Evolutionary conservation across 2,113 vertebrate species (phyloP), one percentile per base, ranked within the genome.

Genomic region (Boleophthalmus pectinirostris): DNA sequence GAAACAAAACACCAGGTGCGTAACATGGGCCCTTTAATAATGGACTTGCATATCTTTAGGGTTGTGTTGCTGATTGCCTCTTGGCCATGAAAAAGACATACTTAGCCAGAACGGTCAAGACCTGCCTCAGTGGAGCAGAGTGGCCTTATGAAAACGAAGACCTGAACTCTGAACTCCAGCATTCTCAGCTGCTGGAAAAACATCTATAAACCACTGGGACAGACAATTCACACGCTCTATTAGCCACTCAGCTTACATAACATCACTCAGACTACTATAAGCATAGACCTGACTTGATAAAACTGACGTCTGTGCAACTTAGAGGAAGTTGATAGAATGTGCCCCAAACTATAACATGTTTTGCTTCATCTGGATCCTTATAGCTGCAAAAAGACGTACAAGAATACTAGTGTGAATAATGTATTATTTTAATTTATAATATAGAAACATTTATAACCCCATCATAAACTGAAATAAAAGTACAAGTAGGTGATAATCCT

Each of bases 111-210:
- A 29, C 29, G 29, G 29, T 29, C 29, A 29, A 4, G 7, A 1
- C 18, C 18, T 53, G 49, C 16, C 18, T 53, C 49, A 53, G 23
- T 24, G 49, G 18, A 51, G 49, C 49, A n/a, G 1, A 61, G 65
- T 29, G 29, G 85, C 66, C 72, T 72, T 29, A 8, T 33, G 70
- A 68, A 53, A 21, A 23, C 54, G 20, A 24, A 33, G 74, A 43
- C 54, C 53, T 81, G 43, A 78, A 73, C 63, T 18, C 63, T 38
- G 58, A 77, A 78, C 47, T 72, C 79, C 66, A 47, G 64, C 74
- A 72, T 89, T 90, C 83, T 88, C 88, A 88, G 86, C 89, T 91
- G 85, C 74, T 0, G 74, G 74, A 82, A 82, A 79, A 84, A 72
- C 13, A 5, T 85, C 70, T 68, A 77, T 0, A 13, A 79, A 77